Base-by-base conservation (phyloP, 35 echinoderm and acorn worm species). In the Amphiura filiformis region DNA sequence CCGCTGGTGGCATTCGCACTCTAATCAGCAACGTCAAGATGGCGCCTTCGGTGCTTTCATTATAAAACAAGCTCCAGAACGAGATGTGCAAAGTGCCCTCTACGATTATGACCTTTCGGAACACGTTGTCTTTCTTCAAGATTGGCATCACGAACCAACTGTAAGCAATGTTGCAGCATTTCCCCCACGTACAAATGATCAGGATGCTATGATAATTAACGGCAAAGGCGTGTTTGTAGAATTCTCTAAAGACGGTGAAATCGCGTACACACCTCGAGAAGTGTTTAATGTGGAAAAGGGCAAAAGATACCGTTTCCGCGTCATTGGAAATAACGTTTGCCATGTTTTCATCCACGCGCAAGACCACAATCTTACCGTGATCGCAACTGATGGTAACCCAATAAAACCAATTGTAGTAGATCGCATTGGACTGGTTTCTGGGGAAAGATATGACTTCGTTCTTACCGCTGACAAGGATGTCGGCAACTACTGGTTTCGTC, bases 91-190 rank as follows among this genome's bases (percentile, higher is more conserved):
- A 2, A 78, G 28, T 31, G 65, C 56, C 37, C 88, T 84, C 0
- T 98, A 93, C 83, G 96, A 98, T 36, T 57, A 86, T n/a, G 96
- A 98, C 76, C 56, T 94, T 3, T 49, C 93, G 32, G 92, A 92
- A 76, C 96, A 98, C 80, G 85, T 90, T 4, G 57, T 94, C 2
- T 32, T 94, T 1, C 52, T 92, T 0, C 86, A 87, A 39, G 96
- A 98, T 79, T 98, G 96, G 96, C 56, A 92, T 39, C 89, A 98
- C 77, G 3, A 70, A 70, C 2, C 3, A 3, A 70, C 26, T 1
- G 2, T 47, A 9, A 9, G 5, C 41, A 70, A 3, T 11, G 2
- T 70, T 3, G 61, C 26, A 30, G 11, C 61, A n/a, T 70, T 70
- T 70, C 3, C 9, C 15, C 3, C 1, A 11, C 9, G 26, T 26